Conservation (phyloP, 2,113 vertebrate genomes). For the Odocoileus virginianus region DNA sequence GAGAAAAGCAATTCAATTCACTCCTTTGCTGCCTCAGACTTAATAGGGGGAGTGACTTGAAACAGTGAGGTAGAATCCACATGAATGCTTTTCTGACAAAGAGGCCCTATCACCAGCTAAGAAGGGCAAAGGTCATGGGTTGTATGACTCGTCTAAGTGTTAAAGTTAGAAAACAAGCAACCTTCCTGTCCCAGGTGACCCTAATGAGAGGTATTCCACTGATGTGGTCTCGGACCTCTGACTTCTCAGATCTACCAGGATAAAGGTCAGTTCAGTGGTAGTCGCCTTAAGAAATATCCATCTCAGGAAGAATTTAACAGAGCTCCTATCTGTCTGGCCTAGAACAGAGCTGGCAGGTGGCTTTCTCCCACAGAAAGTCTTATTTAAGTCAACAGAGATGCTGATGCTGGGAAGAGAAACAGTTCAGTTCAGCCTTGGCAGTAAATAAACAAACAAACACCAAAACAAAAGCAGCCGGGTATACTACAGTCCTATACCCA, state of each 20-base stretch:
- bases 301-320: conserved; percentile 15
- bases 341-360: conserved; percentile 8
- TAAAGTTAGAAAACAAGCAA: conserved; percentile 52
- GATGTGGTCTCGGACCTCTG: conserved; percentile 23
- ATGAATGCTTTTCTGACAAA: conserved; percentile 53
- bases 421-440: conserved; percentile 19
- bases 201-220: not conserved
- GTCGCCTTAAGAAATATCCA: not conserved
- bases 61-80: conserved; percentile 21
- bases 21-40: not conserved
- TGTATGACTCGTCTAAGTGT: conserved; percentile 29
- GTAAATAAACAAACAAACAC: not conserved
- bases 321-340: conserved; percentile 27
- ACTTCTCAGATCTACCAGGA: conserved; percentile 14
- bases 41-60: conserved; percentile 28
- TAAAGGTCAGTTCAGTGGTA: not conserved
- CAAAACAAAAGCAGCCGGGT: not conserved
- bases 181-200: conserved; percentile 44
- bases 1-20: conserved; percentile 55
- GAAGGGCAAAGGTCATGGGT: not conserved
- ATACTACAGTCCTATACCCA: not conserved
- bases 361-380: conserved; percentile 16
- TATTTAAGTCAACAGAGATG: not conserved
- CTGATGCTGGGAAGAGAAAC: not conserved
- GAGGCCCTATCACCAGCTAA: conserved; percentile 16